phyloP scores from a whole-genome alignment of 2,888 invertebrate genomes.

The Nephrotoma flavescens region DNA sequence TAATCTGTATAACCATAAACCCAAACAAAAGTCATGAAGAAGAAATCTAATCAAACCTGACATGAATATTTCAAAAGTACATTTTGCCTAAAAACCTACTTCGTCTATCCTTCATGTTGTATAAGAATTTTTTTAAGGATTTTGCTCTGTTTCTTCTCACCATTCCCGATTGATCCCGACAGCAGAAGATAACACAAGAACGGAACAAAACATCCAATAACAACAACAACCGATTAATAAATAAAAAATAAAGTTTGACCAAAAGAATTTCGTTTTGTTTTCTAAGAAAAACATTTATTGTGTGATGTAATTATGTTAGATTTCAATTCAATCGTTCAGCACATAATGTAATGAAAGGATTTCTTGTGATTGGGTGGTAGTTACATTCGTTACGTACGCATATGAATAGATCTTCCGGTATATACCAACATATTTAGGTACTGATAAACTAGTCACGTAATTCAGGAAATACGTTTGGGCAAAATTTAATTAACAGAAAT shows the following conservation, averaged over 20 bases:
- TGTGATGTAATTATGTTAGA: no score
- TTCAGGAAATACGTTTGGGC: not conserved
- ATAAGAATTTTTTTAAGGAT: not conserved
- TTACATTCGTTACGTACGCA: no score
- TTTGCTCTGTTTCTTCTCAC: not conserved
- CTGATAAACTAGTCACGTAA: not conserved
- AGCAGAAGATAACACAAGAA: not conserved
- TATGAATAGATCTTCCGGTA: not conserved
- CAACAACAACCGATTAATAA: not conserved
- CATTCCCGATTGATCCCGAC: not conserved
- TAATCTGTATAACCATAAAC: not conserved
- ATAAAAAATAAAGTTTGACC: not conserved
- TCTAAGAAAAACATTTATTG: not conserved
- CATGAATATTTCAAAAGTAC: not conserved
- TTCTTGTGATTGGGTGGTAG: not conserved
- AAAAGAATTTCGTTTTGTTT: not conserved
- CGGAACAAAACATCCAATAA: not conserved
- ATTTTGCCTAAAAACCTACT: not conserved
- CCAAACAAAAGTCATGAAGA: no score
- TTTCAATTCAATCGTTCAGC: no score
- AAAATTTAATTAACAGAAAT: not conserved
- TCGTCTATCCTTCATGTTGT: not conserved
- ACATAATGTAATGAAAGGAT: no score
- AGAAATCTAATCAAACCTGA: not conserved
- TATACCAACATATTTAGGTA: not conserved